phyloP scores from a whole-genome alignment of 2,888 invertebrate genomes.

The Athalia circularis region DNA sequence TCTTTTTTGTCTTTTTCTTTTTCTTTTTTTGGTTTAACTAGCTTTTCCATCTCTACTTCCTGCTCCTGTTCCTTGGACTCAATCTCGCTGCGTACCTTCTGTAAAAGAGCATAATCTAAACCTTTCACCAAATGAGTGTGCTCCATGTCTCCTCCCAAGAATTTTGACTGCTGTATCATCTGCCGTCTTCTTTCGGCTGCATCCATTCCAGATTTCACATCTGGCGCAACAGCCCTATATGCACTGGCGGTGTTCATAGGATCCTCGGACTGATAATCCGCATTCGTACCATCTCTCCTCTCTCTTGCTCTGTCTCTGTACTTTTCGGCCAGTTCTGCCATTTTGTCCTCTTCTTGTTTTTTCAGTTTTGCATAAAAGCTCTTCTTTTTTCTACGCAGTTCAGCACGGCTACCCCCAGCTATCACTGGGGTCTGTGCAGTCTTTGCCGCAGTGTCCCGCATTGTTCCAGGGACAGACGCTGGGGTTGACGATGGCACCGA shows the following conservation, averaged over 20 bases:
- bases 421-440: conserved; percentile 74
- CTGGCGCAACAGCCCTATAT: conserved; percentile 96
- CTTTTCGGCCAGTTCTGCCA: conserved; percentile 95
- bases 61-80: conserved; percentile 85
- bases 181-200: conserved; percentile 96
- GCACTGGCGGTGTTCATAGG: conserved; percentile 91
- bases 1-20: conserved; percentile 73
- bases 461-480: conserved; percentile 78
- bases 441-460: conserved; percentile 83
- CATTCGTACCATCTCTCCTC: conserved; percentile 88
- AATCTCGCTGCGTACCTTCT: conserved; percentile 96
- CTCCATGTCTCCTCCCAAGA: conserved; percentile 99
- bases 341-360: conserved; percentile 95
- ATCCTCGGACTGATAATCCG: conserved; percentile 89
- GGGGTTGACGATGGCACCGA: conserved; percentile 79
- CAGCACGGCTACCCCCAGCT: conserved; percentile 77
- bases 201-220: conserved; percentile 94
- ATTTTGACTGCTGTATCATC: conserved; percentile 98
- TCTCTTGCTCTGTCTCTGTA: conserved; percentile 95
- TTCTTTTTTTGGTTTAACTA: conserved; percentile 77
- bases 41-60: conserved; percentile 87
- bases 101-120: conserved; percentile 92
- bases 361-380: conserved; percentile 95
- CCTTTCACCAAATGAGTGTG: conserved; percentile 99
- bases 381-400: conserved; percentile 93